Evolutionary conservation across 1,140 invertebrate species (phyloP).

Genomic region (Leptopilina clavipes): DNA sequence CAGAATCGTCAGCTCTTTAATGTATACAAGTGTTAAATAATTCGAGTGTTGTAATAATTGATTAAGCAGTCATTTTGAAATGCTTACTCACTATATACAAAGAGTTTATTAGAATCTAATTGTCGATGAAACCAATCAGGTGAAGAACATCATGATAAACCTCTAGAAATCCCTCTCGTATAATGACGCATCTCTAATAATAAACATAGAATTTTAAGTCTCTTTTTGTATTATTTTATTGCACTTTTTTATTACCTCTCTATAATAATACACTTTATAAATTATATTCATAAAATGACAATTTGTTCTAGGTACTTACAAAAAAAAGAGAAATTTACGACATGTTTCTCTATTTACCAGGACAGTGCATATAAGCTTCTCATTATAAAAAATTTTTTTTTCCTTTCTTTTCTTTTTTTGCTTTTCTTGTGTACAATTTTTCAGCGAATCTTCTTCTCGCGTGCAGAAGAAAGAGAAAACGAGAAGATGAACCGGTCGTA

Average conservation of each 20-base stretch:
- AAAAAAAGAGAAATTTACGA: neutral
- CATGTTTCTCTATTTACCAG: neutral
- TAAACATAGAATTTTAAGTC: neutral
- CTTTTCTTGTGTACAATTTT: neutral
- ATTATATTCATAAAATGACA: neutral
- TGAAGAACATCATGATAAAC: conserved; percentile 27
- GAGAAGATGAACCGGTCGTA: conserved; percentile 15
- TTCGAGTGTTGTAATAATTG: neutral
- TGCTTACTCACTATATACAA: neutral
- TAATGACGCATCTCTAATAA: conserved; percentile 1
- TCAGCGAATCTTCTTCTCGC: conserved; percentile 7
- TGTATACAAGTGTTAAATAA: no score
- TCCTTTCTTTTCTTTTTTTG: no score
- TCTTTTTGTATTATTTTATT: neutral
- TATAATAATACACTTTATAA: neutral
- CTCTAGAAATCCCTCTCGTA: neutral
- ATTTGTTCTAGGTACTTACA: neutral
- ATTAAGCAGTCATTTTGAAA: neutral
- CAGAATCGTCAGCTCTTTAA: no score
- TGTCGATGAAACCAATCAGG: conserved; percentile 5
- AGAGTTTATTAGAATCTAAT: conserved; percentile 14
- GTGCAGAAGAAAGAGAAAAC: conserved; percentile 31
- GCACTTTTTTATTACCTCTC: neutral
- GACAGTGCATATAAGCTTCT: neutral
- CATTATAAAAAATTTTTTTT: neutral